Percentiles rank a stretch among this genome's conserved stretches.
These are phyloP conservation scores for Hylomyscus alleni DNA, from an alignment of 2,797 vertebrate genomes.

Conservation along the genomic window DNA sequence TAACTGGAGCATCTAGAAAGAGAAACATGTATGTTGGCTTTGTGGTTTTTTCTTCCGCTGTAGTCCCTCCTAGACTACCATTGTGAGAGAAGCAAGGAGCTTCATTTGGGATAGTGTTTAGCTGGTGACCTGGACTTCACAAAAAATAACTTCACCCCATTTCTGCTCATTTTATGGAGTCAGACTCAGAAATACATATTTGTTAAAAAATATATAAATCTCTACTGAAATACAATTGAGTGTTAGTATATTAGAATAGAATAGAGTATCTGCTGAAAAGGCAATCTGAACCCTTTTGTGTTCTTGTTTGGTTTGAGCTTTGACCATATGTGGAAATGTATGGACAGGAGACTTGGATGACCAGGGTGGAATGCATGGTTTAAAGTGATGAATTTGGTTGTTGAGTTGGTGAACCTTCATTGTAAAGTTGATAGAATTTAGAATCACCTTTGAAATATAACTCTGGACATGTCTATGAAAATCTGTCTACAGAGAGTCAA, in stretches of 20 bases:
- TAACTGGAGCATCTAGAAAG: background rate
- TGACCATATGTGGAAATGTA: background rate
- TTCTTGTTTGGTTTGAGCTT: background rate
- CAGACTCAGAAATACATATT: background rate
- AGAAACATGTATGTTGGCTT: background rate
- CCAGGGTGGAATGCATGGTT: background rate
- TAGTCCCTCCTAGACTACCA: background rate
- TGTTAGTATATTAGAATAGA: background rate
- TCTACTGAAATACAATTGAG: background rate
- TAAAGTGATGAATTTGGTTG: background rate
- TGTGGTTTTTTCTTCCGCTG: background rate
- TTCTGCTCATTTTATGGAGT: background rate
- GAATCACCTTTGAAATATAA: background rate
- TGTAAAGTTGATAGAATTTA: background rate
- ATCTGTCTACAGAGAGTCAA: background rate
- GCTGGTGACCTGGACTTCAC: background rate
- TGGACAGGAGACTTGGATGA: background rate
- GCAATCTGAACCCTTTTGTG: background rate
- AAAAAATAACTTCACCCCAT: background rate
- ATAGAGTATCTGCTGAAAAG: conserved; percentile 23
- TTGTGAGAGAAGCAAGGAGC: background rate
- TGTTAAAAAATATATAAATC: conserved; percentile 17
- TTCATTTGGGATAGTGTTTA: background rate
- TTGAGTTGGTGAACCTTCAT: background rate
- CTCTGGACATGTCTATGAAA: background rate